A percentile compares a stretch with the other conserved stretches of the same genome.
phyloP scores from a whole-genome alignment of 1,140 invertebrate genomes.

The Centruroides sculpturatus region DNA sequence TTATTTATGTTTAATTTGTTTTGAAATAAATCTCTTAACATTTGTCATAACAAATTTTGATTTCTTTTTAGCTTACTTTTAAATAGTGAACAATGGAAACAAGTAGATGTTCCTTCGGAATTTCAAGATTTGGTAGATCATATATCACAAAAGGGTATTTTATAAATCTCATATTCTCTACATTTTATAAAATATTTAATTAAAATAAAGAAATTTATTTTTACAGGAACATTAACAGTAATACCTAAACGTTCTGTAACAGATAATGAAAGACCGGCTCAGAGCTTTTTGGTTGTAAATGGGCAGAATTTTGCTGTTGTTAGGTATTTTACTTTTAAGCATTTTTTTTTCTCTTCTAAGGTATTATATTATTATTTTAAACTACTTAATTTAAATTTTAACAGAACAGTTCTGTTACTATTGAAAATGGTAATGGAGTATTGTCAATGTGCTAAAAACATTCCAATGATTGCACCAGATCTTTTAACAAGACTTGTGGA shows the following conservation, averaged over 20 bases:
- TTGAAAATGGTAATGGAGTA: constrained; percentile 81
- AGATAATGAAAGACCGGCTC: background rate
- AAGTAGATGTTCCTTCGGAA: constrained; percentile 74
- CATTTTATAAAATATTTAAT: too few species aligned
- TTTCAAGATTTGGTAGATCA: constrained; percentile 68
- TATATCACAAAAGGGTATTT: constrained; percentile 40
- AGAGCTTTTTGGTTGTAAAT: constrained; percentile 44
- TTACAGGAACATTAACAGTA: too few species aligned
- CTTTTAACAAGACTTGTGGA: constrained; percentile 72
- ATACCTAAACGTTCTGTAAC: background rate
- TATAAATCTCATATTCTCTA: background rate
- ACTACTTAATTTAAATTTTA: constrained; percentile 18
- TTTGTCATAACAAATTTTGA: too few species aligned
- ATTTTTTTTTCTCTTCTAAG: background rate
- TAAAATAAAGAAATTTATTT: too few species aligned
- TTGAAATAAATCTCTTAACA: background rate
- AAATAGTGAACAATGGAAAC: constrained; percentile 85
- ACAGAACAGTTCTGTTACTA: constrained; percentile 50
- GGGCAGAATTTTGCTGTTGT: constrained; percentile 73
- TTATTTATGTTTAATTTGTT: background rate
- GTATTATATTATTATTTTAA: background rate
- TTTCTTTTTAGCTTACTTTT: constrained; percentile 40
- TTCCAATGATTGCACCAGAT: constrained; percentile 46
- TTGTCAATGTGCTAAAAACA: constrained; percentile 54
- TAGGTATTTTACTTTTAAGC: constrained; percentile 34